Evolutionary conservation across 2,797 vertebrate species (phyloP).

Genomic region (Melanotaenia pygmaea): DNA sequence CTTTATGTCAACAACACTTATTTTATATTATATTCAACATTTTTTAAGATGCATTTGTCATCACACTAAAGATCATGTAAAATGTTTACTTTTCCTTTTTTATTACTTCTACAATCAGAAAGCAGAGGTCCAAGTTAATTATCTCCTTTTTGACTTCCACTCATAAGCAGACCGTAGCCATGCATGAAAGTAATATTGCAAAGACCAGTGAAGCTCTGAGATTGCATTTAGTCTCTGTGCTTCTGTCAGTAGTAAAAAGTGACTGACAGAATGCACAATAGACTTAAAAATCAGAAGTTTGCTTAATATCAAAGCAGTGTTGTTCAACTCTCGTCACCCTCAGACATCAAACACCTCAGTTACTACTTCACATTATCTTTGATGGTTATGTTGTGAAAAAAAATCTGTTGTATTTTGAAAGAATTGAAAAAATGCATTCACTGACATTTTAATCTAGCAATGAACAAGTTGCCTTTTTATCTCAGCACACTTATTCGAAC

Average conservation of each 20-base stretch:
- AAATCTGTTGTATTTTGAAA: constrained; percentile 3
- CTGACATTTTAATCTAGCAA: constrained; percentile 39
- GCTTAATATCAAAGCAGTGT: constrained; percentile 52
- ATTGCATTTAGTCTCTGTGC: constrained; percentile 41
- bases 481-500: constrained; percentile 30
- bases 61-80: constrained; percentile 1
- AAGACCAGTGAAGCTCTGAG: constrained; percentile 51
- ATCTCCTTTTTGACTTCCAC: constrained; percentile 31
- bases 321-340: constrained; percentile 40
- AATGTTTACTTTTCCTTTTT: constrained; percentile 1
- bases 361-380: constrained; percentile 20
- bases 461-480: constrained; percentile 43
- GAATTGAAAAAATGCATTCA: constrained; percentile 9
- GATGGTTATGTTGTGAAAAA: constrained; percentile 15
- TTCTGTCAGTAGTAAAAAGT: constrained; percentile 58
- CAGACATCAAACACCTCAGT: constrained; percentile 33
- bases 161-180: constrained; percentile 49
- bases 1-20: background rate
- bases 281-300: constrained; percentile 62
- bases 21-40: background rate
- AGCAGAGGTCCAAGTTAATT: constrained; percentile 46
- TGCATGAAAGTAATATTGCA: constrained; percentile 57
- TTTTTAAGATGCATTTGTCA: background rate
- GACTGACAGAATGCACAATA: constrained; percentile 70
- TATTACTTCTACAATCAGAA: constrained; percentile 16